Base-by-base conservation (phyloP, 1,140 invertebrate species). In the Drosophila virilis region DNA sequence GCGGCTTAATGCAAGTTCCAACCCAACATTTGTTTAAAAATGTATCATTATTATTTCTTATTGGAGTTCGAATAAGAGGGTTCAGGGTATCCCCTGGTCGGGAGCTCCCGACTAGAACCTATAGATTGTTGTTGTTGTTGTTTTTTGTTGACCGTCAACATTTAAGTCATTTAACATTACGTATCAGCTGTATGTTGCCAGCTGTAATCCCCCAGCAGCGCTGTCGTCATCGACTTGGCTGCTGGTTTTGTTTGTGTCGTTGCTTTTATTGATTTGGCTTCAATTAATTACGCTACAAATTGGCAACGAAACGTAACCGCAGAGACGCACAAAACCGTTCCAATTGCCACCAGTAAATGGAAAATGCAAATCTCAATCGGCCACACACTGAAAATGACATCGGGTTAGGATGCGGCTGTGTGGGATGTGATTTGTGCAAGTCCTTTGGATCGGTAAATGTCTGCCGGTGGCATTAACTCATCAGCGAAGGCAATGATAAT, bases 201-300 rank as follows among this genome's bases (percentile, higher is more conserved):
- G 80, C 81, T 82, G 78, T 88, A 82, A 82, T 82, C 82, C 74
- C 72, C 74, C 42, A 60, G 15, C 57, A 46, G 75, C 65, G 54
- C 45, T 82, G 75, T 79, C 83, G 68, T 85, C 82, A 86, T 85
- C 74, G 72, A 54, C 57, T 74, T 46, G 58, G 15, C 52, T 28
- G 4, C 22, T 28, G 22, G 4, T 5, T 28, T 45, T 46, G 67
- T 58, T 68, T 60, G 35, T 43, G 33, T 35, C 74, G 75, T 76
- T 83, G 74, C 72, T 78, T 88, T 86, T 86, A 88, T 88, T 86
- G 88, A 86, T 88, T 86, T 83, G 67, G 58, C 64, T 77, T 88
- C 73, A 86, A 86, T 86, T 83, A 86, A 86, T 86, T 86, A 88
- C 72, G 68, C 69, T 88, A 79, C 83, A 88, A 86, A 83, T 88